phyloP scores from a whole-genome alignment of 1,140 invertebrate genomes.

The Drosophila ficusphila region DNA sequence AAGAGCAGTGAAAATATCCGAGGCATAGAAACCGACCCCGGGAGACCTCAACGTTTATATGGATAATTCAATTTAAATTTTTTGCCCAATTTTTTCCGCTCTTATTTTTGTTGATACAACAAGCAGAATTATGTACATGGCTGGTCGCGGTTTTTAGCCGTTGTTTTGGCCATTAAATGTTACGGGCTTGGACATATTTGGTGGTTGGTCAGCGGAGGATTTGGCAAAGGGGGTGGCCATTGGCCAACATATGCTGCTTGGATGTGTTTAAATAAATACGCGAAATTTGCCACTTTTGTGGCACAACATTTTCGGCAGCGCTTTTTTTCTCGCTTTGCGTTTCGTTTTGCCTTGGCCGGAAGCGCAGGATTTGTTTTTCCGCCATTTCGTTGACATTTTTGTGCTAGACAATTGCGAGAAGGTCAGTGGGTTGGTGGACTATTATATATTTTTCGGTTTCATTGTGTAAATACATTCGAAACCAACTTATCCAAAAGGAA shows the following conservation, averaged over 20 bases:
- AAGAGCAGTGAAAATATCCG: conserved; percentile 6
- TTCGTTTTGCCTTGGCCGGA: conserved; percentile 63
- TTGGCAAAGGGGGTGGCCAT: conserved; percentile 9
- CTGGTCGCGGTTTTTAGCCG: conserved; percentile 51
- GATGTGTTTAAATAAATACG: conserved; percentile 82
- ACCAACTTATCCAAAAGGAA: neutral
- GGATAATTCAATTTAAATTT: conserved; percentile 81
- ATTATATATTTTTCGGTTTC: conserved; percentile 10
- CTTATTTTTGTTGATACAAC: conserved; percentile 43
- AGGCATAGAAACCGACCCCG: conserved; percentile 23
- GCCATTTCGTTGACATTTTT: conserved; percentile 76
- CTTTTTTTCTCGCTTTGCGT: conserved; percentile 23
- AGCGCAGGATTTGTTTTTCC: conserved; percentile 79
- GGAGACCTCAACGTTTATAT: conserved; percentile 72
- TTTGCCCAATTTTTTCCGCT: conserved; percentile 57
- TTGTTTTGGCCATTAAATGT: conserved; percentile 77
- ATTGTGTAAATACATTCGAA: neutral
- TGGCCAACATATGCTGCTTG: conserved; percentile 73
- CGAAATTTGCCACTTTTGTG: conserved; percentile 77
- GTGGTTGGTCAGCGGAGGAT: conserved; percentile 11
- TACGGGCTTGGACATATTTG: conserved; percentile 59
- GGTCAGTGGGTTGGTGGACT: conserved; percentile 68
- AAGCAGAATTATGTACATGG: conserved; percentile 71
- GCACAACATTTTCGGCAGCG: conserved; percentile 37
- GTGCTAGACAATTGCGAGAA: conserved; percentile 68